Base-by-base conservation (phyloP, 2,888 invertebrate species). In the Coelopa pilipes region DNA sequence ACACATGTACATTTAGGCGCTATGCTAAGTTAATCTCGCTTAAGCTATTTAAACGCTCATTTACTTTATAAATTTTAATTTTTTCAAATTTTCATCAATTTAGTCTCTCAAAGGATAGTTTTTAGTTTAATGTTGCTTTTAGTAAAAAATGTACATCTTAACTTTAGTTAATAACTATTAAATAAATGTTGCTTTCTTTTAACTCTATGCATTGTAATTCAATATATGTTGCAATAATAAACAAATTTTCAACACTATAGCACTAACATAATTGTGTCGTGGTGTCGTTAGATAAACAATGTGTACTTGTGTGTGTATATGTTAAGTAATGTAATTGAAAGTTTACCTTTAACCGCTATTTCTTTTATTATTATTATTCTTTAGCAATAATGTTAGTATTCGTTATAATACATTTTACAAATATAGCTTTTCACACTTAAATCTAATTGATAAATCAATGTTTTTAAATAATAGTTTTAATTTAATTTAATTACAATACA, bases 31-130 rank as follows among this genome's bases (percentile, higher is more conserved):
- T 34, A 4, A 34, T 34, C n/a, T 34, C 34, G 34, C 34, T 34
- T 34, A n/a, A n/a, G n/a, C n/a, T n/a, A n/a, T n/a, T n/a, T n/a
- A 34, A 34, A 34, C 34, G 34, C n/a, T 62, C 15, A n/a, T 15
- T 34, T 62, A 34, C 34, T 55, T 46, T 74, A 74, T 74, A 76
- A 76, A 74, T 72, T 46, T 75, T 73, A 69, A 73, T 69, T 9
- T n/a, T 57, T 62, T 17, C 34, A 65, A 15, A 55, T 46, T 66
- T 66, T 3, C 17, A 66, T 49, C 50, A 24, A 49, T 21, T 66
- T 66, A 50, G 66, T 70, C 34, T 70, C 49, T 70, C 34, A 59
- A 21, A 19, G 12, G 24, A 21, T 60, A 34, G 34, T 34, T 34
- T 4, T 34, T 34, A 34, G 34, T 34, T 34, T 34, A 34, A 34